Evolutionary conservation across 1,140 invertebrate species (phyloP).

Genomic region (Drosophila jambulina): DNA sequence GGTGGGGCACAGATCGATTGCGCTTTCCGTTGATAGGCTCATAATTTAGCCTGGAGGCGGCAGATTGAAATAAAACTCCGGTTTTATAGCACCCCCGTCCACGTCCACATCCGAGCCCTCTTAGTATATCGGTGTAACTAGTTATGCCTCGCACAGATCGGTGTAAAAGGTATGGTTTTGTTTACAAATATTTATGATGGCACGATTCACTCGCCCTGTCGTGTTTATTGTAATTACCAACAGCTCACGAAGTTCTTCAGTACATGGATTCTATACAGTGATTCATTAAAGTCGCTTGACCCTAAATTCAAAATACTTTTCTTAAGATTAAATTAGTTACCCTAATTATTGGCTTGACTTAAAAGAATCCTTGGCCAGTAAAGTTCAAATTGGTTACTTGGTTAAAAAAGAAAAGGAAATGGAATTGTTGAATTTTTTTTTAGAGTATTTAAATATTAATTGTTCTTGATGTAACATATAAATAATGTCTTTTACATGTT

Average conservation of each 20-base stretch:
- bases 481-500: not conserved
- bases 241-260: slow-evolving; percentile 18
- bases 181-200: slow-evolving; percentile 62
- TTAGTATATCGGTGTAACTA: slow-evolving; percentile 44
- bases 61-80: slow-evolving; percentile 80
- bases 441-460: not conserved
- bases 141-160: slow-evolving; percentile 25
- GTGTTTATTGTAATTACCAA: slow-evolving; percentile 75
- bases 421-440: too few relatives aligned
- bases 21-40: slow-evolving; percentile 60
- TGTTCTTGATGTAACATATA: not conserved
- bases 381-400: not conserved
- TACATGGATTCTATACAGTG: not conserved
- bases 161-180: slow-evolving; percentile 22
- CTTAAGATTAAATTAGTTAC: not conserved
- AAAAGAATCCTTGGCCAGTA: not conserved
- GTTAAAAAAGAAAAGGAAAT: not conserved
- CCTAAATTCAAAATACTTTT: too few relatives aligned
- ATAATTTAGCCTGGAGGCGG: slow-evolving; percentile 73
- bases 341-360: not conserved
- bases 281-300: not conserved
- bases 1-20: slow-evolving; percentile 75
- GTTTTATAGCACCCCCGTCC: slow-evolving; percentile 60
- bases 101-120: slow-evolving; percentile 1
- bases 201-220: slow-evolving; percentile 61